A percentile compares a stretch with the other conserved stretches of the same genome.
phyloP scores from a whole-genome alignment of 1,140 invertebrate species.

The Drosophila gunungcola region DNA sequence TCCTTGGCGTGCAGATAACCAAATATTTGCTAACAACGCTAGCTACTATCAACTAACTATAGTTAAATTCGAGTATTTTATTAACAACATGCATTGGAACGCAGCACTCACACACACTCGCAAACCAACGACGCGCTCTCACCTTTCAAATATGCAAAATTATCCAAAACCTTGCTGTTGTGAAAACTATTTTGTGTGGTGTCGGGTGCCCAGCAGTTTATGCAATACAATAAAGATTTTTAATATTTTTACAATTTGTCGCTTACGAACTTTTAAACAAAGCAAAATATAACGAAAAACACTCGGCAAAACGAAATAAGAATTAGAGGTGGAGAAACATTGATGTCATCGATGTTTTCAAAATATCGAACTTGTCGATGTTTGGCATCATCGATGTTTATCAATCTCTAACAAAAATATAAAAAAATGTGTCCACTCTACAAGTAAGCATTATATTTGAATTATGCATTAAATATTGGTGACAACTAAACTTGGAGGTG shows the following conservation, averaged over 20 bases:
- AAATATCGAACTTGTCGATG: no score
- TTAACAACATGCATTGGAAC: constrained; percentile 30
- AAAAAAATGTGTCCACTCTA: no score
- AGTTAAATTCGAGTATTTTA: constrained; percentile 4
- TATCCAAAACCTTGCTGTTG: constrained; percentile 2
- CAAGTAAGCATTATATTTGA: no score
- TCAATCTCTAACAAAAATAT: no score
- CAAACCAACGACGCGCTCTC: constrained; percentile 39
- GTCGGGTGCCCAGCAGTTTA: constrained; percentile 1
- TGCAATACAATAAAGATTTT: neutral
- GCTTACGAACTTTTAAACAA: constrained; percentile 36
- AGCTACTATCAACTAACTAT: neutral
- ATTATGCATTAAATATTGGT: no score
- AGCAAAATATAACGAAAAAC: constrained; percentile 49
- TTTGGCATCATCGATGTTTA: no score
- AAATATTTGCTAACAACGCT: constrained; percentile 27
- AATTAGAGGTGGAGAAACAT: no score
- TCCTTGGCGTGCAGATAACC: constrained; percentile 32
- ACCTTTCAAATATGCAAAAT: constrained; percentile 46
- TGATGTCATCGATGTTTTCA: no score
- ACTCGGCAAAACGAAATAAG: constrained; percentile 17
- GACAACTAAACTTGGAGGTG: no score
- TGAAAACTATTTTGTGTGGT: neutral
- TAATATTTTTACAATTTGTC: constrained; percentile 6
- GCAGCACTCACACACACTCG: constrained; percentile 9